Percentiles rank a stretch among this genome's conserved stretches.
phyloP scores from a whole-genome alignment of 2,888 invertebrate species.

The Epiblema foenella region DNA sequence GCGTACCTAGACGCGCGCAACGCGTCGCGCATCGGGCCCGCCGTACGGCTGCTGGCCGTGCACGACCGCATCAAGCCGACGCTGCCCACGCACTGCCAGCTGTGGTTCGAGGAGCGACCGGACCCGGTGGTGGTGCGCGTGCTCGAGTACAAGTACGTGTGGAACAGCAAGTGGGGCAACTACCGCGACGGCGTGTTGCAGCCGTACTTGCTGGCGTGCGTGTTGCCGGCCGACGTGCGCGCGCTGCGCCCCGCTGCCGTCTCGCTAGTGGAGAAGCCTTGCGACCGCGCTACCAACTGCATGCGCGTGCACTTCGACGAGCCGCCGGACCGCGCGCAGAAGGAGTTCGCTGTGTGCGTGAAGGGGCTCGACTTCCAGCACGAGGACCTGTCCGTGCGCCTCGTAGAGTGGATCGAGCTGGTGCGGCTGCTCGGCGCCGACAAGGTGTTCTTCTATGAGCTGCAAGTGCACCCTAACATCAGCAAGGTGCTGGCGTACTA shows the following conservation, averaged over 20 bases:
- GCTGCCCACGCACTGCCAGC: constrained; percentile 92
- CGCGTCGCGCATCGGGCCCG: constrained; percentile 91
- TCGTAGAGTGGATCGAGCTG: constrained; percentile 98
- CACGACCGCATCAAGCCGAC: constrained; percentile 95
- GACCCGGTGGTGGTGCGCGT: constrained; percentile 92
- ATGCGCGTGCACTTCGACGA: constrained; percentile 92
- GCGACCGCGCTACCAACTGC: constrained; percentile 94
- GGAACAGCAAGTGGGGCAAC: constrained; percentile 98
- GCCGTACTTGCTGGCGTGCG: constrained; percentile 95
- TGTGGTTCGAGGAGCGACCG: constrained; percentile 94
- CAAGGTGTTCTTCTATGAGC: constrained; percentile 95
- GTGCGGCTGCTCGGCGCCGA: constrained; percentile 94
- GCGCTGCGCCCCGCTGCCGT: constrained; percentile 92
- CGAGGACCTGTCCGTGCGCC: constrained; percentile 94
- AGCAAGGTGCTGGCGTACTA: constrained; percentile 91
- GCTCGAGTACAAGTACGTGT: constrained; percentile 96
- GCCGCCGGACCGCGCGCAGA: constrained; percentile 84
- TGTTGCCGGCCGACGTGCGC: constrained; percentile 90
- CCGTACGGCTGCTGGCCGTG: constrained; percentile 94
- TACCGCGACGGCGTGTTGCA: constrained; percentile 96
- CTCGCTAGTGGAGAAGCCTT: constrained; percentile 92
- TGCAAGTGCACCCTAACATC: constrained; percentile 96
- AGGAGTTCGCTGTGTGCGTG: constrained; percentile 96
- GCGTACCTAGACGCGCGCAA: constrained; percentile 94
- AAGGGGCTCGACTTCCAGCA: constrained; percentile 97